Percentiles rank a stretch among this genome's conserved stretches.
Conservation (phyloP, 2,797 vertebrate genomes). For the Fistularia tabacaria region DNA sequence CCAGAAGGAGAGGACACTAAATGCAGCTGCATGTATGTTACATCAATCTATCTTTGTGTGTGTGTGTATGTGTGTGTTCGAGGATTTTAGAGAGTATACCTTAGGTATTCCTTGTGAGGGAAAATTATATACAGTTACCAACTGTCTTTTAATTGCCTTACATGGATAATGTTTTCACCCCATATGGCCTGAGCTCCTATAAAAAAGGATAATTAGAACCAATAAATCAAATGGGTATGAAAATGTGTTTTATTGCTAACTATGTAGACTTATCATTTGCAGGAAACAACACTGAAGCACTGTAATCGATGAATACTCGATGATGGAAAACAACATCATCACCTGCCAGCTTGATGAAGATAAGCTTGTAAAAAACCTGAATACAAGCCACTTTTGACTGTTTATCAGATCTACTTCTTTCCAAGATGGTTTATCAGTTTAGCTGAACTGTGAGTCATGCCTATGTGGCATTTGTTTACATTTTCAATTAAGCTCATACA, state of each 20-base stretch:
- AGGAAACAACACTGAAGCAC: constrained; percentile 11
- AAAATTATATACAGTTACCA: constrained; percentile 12
- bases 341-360: constrained; percentile 30
- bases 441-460: too few relatives aligned
- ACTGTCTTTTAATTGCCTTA: constrained; percentile 17
- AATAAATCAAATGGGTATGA: constrained; percentile 15
- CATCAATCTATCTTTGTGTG: constrained; percentile 55
- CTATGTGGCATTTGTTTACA: too few relatives aligned
- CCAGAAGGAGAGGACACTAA: constrained; percentile 55
- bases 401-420: background rate
- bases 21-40: constrained; percentile 57
- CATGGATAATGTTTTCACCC: constrained; percentile 20
- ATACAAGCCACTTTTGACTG: background rate
- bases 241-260: constrained; percentile 14
- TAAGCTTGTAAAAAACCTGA: constrained; percentile 26
- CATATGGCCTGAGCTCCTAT: constrained; percentile 13
- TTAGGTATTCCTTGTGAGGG: background rate
- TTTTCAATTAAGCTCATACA: too few relatives aligned
- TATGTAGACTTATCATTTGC: constrained; percentile 9
- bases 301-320: constrained; percentile 26
- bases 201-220: constrained; percentile 22
- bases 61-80: constrained; percentile 35
- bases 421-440: too few relatives aligned
- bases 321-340: constrained; percentile 38
- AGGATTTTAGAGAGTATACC: constrained; percentile 30